Percentiles rank a stretch among this genome's conserved stretches.
Conservation (phyloP, 2,113 vertebrate species). For the Chiloscyllium plagiosum region DNA sequence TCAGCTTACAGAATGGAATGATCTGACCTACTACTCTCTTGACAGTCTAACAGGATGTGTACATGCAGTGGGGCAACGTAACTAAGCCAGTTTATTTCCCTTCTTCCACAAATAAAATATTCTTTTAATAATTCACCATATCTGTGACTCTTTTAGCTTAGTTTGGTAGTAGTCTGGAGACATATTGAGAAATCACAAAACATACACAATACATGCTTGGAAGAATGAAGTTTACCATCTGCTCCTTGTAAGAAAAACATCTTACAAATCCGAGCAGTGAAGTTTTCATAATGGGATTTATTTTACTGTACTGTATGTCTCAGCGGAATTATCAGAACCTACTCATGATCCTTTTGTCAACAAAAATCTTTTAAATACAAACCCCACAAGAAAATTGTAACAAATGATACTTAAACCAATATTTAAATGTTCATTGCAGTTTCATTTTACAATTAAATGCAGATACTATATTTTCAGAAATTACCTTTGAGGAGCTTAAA, state of each 20-base stretch:
- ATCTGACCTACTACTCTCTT: slow-evolving; percentile 20
- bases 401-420: background rate
- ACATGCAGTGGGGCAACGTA: background rate
- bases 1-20: slow-evolving; percentile 20
- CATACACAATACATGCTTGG: background rate
- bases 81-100: slow-evolving; percentile 26
- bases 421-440: background rate
- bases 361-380: background rate
- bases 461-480: background rate
- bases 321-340: background rate
- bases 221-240: background rate
- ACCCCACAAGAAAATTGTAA: background rate
- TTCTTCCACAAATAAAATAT: background rate
- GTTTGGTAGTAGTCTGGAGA: background rate
- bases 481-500: background rate
- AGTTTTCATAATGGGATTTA: background rate
- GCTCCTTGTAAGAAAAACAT: background rate
- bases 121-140: background rate
- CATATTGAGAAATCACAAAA: background rate
- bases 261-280: background rate
- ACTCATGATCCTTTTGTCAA: background rate
- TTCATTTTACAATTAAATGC: background rate
- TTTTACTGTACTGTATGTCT: background rate
- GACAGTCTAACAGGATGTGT: slow-evolving; percentile 28
- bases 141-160: slow-evolving; percentile 15